Percentiles rank a stretch among this genome's conserved stretches.
phyloP scores from a whole-genome alignment of 2,888 invertebrate genomes.

The Parnassius orleans region DNA sequence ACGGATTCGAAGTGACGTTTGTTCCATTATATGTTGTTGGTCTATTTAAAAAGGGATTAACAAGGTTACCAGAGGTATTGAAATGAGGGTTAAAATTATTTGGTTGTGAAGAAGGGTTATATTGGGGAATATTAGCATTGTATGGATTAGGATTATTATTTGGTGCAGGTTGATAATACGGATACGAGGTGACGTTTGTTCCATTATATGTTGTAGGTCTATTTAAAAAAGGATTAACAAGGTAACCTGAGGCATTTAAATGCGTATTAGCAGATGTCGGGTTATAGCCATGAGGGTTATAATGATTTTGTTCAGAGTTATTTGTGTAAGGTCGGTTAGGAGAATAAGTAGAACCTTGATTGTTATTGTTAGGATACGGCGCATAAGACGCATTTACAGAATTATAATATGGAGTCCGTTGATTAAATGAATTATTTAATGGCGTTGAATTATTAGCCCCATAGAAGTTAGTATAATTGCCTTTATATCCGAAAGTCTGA shows the following conservation, averaged over 20 bases:
- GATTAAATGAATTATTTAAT: background rate
- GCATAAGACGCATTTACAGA: background rate
- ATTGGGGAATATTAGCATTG: slow-evolving; percentile 12
- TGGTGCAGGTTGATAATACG: background rate
- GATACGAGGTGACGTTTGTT: slow-evolving; percentile 1
- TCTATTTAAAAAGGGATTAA: background rate
- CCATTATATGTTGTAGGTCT: background rate
- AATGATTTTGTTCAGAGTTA: slow-evolving; percentile 28
- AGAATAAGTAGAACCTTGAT: slow-evolving; percentile 20
- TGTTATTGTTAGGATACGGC: background rate
- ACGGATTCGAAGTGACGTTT: background rate
- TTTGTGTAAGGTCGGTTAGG: slow-evolving; percentile 20
- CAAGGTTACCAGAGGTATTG: slow-evolving; percentile 8
- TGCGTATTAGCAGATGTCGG: slow-evolving; percentile 1
- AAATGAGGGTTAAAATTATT: slow-evolving; percentile 30
- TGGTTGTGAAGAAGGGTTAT: slow-evolving; percentile 27
- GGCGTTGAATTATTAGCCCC: background rate
- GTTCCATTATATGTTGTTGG: slow-evolving; percentile 4
- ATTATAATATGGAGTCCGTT: background rate
- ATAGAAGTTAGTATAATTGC: background rate
- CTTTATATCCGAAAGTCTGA: background rate
- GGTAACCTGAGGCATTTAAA: slow-evolving; percentile 10
- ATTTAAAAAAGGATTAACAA: background rate
- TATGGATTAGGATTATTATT: background rate
- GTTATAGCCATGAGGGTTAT: slow-evolving; percentile 13